Evolutionary conservation across 92 coral and sea anemone genomes (phyloP), one percentile per base, ranked within the genome.

Genomic region (Palythoa heliodiscus): DNA sequence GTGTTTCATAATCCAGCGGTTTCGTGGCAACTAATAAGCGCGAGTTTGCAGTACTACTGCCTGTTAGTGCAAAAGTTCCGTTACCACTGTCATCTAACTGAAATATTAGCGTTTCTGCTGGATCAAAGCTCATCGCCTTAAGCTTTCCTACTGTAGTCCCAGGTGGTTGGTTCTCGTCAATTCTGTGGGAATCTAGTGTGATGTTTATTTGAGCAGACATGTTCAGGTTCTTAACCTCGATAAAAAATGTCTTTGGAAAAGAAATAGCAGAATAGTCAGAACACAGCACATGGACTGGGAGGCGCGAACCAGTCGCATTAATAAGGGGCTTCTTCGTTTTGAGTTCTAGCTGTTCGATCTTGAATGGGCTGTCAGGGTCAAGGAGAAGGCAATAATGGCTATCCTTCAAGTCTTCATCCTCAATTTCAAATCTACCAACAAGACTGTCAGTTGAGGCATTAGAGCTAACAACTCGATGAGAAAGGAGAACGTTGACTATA

Each of bases 91-190:
- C 93, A 39, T 92, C 95, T 10, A 92, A 54, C 80, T 87, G 82
- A 64, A 92, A 74, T 53, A 85, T 71, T 23, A 90, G 67, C 11
- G 87, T 70, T 58, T 92, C 91, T 38, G 89, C 67, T 12, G 91
- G 86, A 69, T 87, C 82, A 39, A 66, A 87, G 5, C 88, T 78
- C 80, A 53, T 16, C 19, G 95, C 95, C 70, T 82, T 35, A 40
- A 90, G 89, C 61, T 70, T 90, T 72, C 95, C 95, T 0, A 92
- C 90, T 48, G 77, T 48, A 23, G 87, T 87, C 58, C 95, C 95
- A 43, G 91, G 76, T 35, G 91, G 93, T 73, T 73, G 77, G 53
- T 92, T 92, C 78, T 92, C 95, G 6, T 77, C 83, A 66, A 92
- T 76, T 1, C 71, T 52, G 13, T 79, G 37, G 7, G 95, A 92